phyloP scores from a whole-genome alignment of 2,888 invertebrate genomes.

The Sipha maydis region DNA sequence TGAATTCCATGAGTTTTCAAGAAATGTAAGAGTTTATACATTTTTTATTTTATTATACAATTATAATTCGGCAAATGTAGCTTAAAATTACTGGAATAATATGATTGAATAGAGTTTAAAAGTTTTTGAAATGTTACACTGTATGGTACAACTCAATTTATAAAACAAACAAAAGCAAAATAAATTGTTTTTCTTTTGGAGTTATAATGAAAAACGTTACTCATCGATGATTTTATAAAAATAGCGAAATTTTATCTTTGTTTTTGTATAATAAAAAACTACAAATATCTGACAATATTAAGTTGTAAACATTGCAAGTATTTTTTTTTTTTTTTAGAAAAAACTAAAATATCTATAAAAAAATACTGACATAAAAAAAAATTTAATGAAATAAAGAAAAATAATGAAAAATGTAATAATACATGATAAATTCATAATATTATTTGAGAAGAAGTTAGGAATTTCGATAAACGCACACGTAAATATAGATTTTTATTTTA shows the following conservation, averaged over 20 bases:
- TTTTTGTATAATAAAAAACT: not conserved
- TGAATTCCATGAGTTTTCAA: no score
- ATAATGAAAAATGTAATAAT: not conserved
- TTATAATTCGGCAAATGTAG: slow-evolving; percentile 1
- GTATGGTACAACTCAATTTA: slow-evolving; percentile 1
- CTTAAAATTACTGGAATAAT: not conserved
- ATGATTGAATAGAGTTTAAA: slow-evolving; percentile 3
- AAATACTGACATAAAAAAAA: no score
- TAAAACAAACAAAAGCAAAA: not conserved
- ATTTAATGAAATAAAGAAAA: not conserved
- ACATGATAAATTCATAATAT: no score
- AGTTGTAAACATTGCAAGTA: not conserved
- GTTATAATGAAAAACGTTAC: not conserved
- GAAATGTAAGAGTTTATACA: no score
- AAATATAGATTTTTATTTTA: no score
- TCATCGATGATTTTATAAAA: not conserved
- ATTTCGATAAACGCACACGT: no score
- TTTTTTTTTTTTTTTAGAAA: no score
- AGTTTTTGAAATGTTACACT: not conserved
- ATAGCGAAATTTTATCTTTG: not conserved
- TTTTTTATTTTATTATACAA: no score
- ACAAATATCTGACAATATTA: not conserved
- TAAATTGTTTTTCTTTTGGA: not conserved
- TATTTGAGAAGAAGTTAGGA: no score
- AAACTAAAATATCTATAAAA: no score